These are phyloP conservation scores for Spheniscus mendiculus DNA, from an alignment of 2,113 vertebrate species.

Conservation along the genomic window DNA sequence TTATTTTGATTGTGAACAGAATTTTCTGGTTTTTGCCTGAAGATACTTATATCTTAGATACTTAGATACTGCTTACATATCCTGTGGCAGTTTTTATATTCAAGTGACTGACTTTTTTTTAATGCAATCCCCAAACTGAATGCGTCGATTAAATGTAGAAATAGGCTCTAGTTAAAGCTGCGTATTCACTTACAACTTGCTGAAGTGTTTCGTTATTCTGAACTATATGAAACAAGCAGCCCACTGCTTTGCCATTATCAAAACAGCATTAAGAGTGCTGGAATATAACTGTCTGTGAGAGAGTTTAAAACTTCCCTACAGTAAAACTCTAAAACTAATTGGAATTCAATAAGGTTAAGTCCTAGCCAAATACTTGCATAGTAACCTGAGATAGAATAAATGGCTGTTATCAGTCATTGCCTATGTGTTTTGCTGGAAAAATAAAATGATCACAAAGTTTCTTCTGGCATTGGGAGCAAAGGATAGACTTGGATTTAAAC, in stretches of 20 bases:
- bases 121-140: background rate
- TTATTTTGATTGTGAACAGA: background rate
- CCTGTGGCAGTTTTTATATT: background rate
- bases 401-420: slow-evolving; percentile 1
- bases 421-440: slow-evolving; percentile 16
- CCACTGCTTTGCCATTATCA: background rate
- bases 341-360: background rate
- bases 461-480: background rate
- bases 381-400: background rate
- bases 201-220: background rate
- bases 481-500: slow-evolving; percentile 21
- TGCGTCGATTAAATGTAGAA: background rate
- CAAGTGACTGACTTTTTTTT: background rate
- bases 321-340: background rate
- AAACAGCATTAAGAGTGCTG: background rate
- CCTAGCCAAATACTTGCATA: slow-evolving; percentile 9
- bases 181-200: background rate
- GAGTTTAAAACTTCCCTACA: background rate
- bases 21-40: background rate
- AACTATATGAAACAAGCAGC: background rate
- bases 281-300: background rate
- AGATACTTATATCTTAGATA: no score
- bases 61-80: background rate
- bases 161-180: background rate
- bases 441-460: background rate